Conservation (phyloP, 2,888 invertebrate species). For the Aelia acuminata region DNA sequence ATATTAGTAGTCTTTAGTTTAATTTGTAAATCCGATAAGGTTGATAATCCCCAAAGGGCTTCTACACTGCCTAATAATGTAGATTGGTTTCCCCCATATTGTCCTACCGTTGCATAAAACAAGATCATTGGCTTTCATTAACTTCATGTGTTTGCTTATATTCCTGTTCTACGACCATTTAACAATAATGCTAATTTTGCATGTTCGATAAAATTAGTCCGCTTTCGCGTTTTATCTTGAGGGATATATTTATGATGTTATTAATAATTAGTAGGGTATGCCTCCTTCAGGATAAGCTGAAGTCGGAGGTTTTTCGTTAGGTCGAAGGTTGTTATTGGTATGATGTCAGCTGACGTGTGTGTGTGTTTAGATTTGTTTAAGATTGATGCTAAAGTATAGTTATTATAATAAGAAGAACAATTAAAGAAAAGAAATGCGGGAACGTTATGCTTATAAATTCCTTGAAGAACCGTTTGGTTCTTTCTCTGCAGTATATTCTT, state of each 20-base stretch:
- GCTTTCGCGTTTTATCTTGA: background rate
- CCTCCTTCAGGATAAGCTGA: background rate
- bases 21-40: background rate
- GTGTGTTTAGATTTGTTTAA: background rate
- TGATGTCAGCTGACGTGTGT: background rate
- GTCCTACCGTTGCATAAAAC: slow-evolving; percentile 24
- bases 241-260: background rate
- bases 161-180: background rate
- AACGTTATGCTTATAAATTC: too few species aligned
- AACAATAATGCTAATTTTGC: background rate
- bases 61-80: slow-evolving; percentile 6
- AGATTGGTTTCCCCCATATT: slow-evolving; percentile 6
- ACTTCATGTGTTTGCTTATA: background rate
- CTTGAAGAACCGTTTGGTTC: too few species aligned
- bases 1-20: too few species aligned
- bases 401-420: too few species aligned
- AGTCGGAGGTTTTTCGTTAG: background rate
- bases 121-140: background rate
- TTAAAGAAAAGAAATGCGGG: too few species aligned
- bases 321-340: background rate
- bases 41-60: background rate
- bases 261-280: background rate
- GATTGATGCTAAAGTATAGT: too few species aligned
- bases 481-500: too few species aligned
- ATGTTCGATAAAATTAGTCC: background rate